Conservation (phyloP, 2,888 invertebrate species). For the Thalpophila matura region DNA sequence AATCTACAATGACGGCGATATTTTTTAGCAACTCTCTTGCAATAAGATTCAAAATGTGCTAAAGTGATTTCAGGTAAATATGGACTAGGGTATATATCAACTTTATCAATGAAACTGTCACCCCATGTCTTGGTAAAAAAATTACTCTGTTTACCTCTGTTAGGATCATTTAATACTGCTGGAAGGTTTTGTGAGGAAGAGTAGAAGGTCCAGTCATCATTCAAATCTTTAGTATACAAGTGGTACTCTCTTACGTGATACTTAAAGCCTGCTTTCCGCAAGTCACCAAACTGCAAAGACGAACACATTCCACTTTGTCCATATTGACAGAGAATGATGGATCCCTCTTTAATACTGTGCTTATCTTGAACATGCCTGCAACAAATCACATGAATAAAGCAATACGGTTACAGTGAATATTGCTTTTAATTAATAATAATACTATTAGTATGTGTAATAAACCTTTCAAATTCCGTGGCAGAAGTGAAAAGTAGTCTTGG, state of each 20-base stretch:
- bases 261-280: conserved; percentile 96
- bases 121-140: conserved; percentile 99
- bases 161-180: conserved; percentile 98
- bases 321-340: conserved; percentile 96
- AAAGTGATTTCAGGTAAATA: conserved; percentile 96
- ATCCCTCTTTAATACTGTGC: conserved; percentile 96
- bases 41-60: conserved; percentile 96
- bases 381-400: conserved; percentile 54
- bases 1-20: conserved; percentile 92
- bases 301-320: conserved; percentile 96
- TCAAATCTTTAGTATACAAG: conserved; percentile 78
- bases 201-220: conserved; percentile 95
- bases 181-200: conserved; percentile 98
- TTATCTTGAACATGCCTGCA: conserved; percentile 94
- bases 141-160: conserved; percentile 96
- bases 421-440: conserved; percentile 9
- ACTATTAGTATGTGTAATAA: conserved; percentile 58
- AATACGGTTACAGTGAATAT: background rate
- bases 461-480: conserved; percentile 92
- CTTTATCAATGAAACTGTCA: conserved; percentile 97
- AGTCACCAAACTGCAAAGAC: conserved; percentile 96
- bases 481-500: conserved; percentile 90
- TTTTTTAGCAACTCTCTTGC: conserved; percentile 94
- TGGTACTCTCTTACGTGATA: conserved; percentile 95
- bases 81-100: conserved; percentile 94